Evolutionary conservation across 2,797 vertebrate species (phyloP).

Genomic region (Oryzias dopingdopingensis): DNA sequence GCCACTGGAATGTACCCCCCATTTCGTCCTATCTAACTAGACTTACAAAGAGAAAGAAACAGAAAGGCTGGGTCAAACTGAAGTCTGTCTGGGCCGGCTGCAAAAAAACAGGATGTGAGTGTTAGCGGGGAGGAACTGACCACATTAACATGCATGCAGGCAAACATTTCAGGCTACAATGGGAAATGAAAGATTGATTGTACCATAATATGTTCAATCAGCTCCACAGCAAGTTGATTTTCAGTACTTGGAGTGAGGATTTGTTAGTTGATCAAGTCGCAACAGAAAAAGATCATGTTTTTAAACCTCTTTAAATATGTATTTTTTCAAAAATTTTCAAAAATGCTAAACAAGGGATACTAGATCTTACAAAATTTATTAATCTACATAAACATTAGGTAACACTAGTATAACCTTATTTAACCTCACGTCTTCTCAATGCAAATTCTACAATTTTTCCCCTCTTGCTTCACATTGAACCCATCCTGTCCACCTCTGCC

Average conservation of each 20-base stretch:
- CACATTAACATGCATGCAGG: slow-evolving; percentile 8
- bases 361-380: too few relatives aligned
- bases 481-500: neutral
- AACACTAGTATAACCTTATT: neutral
- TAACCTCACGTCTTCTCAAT: slow-evolving; percentile 1
- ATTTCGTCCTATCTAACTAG: slow-evolving; percentile 26
- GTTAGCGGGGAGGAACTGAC: slow-evolving; percentile 9
- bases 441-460: neutral
- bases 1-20: slow-evolving; percentile 41
- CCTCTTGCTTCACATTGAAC: neutral
- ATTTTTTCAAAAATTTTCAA: too few relatives aligned
- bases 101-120: slow-evolving; percentile 51
- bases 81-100: slow-evolving; percentile 24
- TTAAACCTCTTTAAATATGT: too few relatives aligned
- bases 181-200: slow-evolving; percentile 2
- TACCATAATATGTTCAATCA: neutral
- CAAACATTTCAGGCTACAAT: neutral
- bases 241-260: neutral
- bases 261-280: neutral
- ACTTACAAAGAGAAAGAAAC: slow-evolving; percentile 22
- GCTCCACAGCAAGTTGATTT: neutral
- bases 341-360: too few relatives aligned
- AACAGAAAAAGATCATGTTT: neutral
- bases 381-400: too few relatives aligned
- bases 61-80: slow-evolving; percentile 23